phyloP scores from a whole-genome alignment of 1,140 invertebrate genomes.

The Diachasma alloeum region DNA sequence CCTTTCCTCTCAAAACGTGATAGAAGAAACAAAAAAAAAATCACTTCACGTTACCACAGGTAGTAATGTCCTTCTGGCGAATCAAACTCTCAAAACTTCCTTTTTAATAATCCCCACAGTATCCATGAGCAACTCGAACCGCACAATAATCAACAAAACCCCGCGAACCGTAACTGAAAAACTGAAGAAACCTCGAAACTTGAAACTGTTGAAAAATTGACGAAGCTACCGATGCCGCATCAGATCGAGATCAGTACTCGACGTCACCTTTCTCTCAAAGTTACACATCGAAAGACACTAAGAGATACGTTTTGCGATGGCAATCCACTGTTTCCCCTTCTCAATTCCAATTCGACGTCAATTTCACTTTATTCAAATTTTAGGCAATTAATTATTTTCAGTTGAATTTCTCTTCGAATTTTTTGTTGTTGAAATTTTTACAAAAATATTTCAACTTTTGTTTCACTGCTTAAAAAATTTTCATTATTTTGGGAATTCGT shows the following conservation, averaged over 20 bases:
- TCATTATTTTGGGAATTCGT: slow-evolving; percentile 1
- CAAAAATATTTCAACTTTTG: not conserved
- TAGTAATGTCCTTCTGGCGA: too few relatives aligned
- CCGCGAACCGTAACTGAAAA: not conserved
- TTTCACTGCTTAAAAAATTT: slow-evolving; percentile 19
- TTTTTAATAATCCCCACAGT: not conserved
- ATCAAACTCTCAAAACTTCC: too few relatives aligned
- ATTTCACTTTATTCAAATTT: not conserved
- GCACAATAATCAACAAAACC: not conserved
- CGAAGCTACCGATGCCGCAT: slow-evolving; percentile 25
- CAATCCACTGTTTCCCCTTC: slow-evolving; percentile 27
- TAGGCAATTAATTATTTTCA: not conserved
- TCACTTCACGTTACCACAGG: not conserved
- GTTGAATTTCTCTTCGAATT: not conserved
- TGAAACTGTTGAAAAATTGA: not conserved
- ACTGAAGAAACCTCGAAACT: not conserved
- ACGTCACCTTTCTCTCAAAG: slow-evolving; percentile 40
- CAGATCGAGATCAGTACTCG: not conserved
- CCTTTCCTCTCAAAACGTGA: not conserved
- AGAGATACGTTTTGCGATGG: slow-evolving; percentile 17
- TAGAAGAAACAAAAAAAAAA: not conserved
- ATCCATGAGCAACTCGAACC: not conserved
- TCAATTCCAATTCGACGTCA: slow-evolving; percentile 23
- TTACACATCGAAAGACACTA: slow-evolving; percentile 35
- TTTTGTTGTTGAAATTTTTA: not conserved